Percentiles rank a stretch among this genome's conserved stretches.
phyloP scores from a whole-genome alignment of 2,888 invertebrate species.

The Drosophila mercatorum region DNA sequence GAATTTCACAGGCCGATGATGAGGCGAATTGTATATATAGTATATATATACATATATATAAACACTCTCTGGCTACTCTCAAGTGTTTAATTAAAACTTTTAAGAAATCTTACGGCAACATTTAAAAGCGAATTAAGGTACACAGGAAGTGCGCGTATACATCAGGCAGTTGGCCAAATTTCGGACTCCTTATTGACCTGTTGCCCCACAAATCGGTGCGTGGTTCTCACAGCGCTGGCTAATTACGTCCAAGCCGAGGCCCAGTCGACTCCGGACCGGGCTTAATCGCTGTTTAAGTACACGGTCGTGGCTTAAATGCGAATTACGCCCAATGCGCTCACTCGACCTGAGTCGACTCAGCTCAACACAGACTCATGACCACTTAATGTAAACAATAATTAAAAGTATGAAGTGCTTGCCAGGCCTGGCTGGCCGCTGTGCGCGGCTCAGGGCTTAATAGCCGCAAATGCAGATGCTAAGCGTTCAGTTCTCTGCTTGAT shows the following conservation, averaged over 20 bases:
- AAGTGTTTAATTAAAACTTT: slow-evolving; percentile 74
- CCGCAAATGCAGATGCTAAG: slow-evolving; percentile 63
- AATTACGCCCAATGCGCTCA: slow-evolving; percentile 77
- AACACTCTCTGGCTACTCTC: slow-evolving; percentile 21
- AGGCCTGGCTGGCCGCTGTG: slow-evolving; percentile 28
- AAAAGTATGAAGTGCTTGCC: slow-evolving; percentile 59
- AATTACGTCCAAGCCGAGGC: slow-evolving; percentile 54
- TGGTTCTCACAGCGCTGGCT: slow-evolving; percentile 69
- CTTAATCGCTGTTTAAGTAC: slow-evolving; percentile 81
- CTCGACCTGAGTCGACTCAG: slow-evolving; percentile 31
- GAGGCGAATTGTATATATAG: slow-evolving; percentile 33
- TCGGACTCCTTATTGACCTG: slow-evolving; percentile 59
- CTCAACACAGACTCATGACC: slow-evolving; percentile 69
- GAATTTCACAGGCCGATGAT: slow-evolving; percentile 74
- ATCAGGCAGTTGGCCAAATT: slow-evolving; percentile 20
- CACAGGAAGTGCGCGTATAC: slow-evolving; percentile 59
- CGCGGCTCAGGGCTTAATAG: slow-evolving; percentile 70
- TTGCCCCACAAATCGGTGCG: slow-evolving; percentile 64
- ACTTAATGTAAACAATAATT: slow-evolving; percentile 81
- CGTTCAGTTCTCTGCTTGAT: slow-evolving; percentile 55
- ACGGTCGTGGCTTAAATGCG: slow-evolving; percentile 74
- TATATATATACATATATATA: slow-evolving; percentile 1
- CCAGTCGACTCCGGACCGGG: slow-evolving; percentile 25
- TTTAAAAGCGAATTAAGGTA: slow-evolving; percentile 70
- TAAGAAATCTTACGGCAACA: slow-evolving; percentile 40